Evolutionary conservation across 2,888 invertebrate species (phyloP), one percentile per base, ranked within the genome.

Genomic region (Dryobota labecula): DNA sequence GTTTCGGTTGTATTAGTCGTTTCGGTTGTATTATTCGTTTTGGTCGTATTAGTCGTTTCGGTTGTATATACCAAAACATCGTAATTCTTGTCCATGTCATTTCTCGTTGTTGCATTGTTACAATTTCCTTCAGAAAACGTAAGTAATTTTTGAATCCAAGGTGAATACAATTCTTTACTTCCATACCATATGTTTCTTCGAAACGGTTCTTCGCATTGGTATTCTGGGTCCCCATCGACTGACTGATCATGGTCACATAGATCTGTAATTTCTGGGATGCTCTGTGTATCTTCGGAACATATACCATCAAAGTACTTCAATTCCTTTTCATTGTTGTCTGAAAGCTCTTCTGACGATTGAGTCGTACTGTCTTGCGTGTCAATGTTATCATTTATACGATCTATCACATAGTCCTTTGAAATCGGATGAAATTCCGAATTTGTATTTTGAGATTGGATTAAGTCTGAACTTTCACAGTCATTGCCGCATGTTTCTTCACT

Each of bases 111-210:
- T 43, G 43, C 8, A 57, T 30, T 69, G 38, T 53, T 66, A 62
- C 73, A 85, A 83, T 45, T 69, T 6, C 92, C 91, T 86, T 91
- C 93, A 76, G 74, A 84, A 73, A 84, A 83, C 45, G 87, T 68
- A 27, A 92, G 69, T 65, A 95, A 89, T 71, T 95, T 94, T 89
- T 94, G 94, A 74, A 95, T 89, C 86, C 90, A 87, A 41, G 93
- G 91, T 9, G 94, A 95, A 90, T 89, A 91, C 51, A 92, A 85
- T 86, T 92, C 89, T 86, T 94, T 95, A 49, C 83, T 84, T 47
- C 89, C 83, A 69, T 73, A 78, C 57, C 58, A 62, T 33, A 67
- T 51, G 9, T 71, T 68, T 76, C 62, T 63, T 54, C 11, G 41
- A 36, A 49, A 33, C 41, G 49, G 53, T 30, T 54, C 47, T 51